Base-by-base conservation (phyloP, 2,797 vertebrate species). In the Aythya fuligula region DNA sequence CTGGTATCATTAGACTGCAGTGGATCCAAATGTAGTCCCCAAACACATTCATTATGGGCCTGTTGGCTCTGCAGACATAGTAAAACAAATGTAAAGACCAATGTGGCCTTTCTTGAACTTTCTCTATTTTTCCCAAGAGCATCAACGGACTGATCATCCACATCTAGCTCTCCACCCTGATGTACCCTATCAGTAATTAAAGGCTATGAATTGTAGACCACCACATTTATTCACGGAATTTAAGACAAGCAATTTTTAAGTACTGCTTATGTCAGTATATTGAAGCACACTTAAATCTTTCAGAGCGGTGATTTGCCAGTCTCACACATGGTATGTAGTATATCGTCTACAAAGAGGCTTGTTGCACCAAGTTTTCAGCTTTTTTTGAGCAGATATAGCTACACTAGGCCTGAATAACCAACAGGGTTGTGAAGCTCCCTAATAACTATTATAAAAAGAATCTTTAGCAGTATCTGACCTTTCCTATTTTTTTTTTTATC, bases 31-130 rank as follows among this genome's bases (percentile, higher is more conserved):
- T 9, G 39, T 11, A 19, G 53, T 91, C 56, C 61, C 85, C 60
- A 60, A 2, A 11, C 45, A 51, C 70, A n/a, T 72, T 69, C 7
- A 0, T 53, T 54, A 51, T 14, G 70, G 45, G 34, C 16, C 60
- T 36, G 9, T 24, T 70, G 76, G 72, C 4, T 2, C 72, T 82
- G 77, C 49, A 83, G 73, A 15, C 5, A 5, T 7, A 47, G 39
- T 64, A 77, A 80, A 92, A 65, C 19, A 80, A 87, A 56, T 70
- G 66, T 69, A 73, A 93, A 87, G 83, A 64, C 65, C 62, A 32
- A 14, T 1, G 27, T 75, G 67, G 58, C 80, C 64, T 86, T 89
- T 83, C 67, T 18, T 75, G 41, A 86, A 36, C 85, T 83, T 71
- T 62, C 67, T 62, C 8, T 62, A 4, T 86, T 81, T 70, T 58